Percentiles rank a stretch among this genome's conserved stretches.
These are phyloP conservation scores for Leptura quadrifasciata DNA, from an alignment of 2,888 invertebrate genomes.

Conservation along the genomic window DNA sequence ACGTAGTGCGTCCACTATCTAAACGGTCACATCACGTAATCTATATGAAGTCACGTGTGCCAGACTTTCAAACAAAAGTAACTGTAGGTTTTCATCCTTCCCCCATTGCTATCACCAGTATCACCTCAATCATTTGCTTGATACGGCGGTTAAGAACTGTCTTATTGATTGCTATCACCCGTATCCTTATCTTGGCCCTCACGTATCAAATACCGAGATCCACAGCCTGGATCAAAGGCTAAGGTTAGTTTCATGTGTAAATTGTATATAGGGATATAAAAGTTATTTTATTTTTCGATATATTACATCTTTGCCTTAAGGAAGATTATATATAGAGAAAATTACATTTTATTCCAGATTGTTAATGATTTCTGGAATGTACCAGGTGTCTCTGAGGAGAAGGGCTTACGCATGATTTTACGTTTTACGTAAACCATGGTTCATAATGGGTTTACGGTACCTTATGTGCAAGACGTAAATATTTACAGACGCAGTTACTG, in stretches of 20 bases:
- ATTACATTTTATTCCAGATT: neutral
- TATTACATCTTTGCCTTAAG: slow-evolving; percentile 11
- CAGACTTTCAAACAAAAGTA: slow-evolving; percentile 17
- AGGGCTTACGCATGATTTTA: too few relatives aligned
- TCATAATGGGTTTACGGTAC: too few relatives aligned
- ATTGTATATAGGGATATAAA: slow-evolving; percentile 18
- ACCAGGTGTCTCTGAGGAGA: too few relatives aligned
- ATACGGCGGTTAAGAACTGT: slow-evolving; percentile 29
- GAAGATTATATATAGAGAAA: neutral
- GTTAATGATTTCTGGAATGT: neutral
- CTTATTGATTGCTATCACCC: slow-evolving; percentile 36
- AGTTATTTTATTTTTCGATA: slow-evolving; percentile 31
- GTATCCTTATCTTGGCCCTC: slow-evolving; percentile 32
- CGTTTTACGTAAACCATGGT: too few relatives aligned
- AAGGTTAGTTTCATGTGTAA: slow-evolving; percentile 23
- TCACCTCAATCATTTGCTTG: slow-evolving; percentile 30
- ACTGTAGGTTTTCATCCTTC: slow-evolving; percentile 22
- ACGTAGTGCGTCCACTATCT: slow-evolving; percentile 21
- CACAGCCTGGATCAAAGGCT: slow-evolving; percentile 16
- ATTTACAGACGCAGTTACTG: too few relatives aligned
- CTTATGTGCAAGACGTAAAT: too few relatives aligned
- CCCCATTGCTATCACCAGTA: slow-evolving; percentile 23
- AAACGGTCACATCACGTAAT: slow-evolving; percentile 25
- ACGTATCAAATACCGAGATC: slow-evolving; percentile 33
- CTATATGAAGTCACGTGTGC: slow-evolving; percentile 32